Percentiles rank a stretch among this genome's conserved stretches.
Conservation (phyloP, 2,797 vertebrate species). For the Coilia nasus region DNA sequence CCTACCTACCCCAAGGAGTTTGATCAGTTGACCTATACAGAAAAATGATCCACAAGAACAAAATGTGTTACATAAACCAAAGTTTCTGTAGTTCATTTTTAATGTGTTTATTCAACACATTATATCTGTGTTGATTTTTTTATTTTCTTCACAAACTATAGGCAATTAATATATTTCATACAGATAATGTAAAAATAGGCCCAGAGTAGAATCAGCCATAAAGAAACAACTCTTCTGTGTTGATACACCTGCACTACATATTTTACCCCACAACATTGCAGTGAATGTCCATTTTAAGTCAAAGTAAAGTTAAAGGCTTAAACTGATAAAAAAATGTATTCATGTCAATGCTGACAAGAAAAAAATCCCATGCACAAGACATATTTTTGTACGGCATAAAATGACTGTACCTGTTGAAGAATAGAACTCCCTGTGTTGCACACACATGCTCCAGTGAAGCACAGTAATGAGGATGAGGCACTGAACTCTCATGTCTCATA, state of each 20-base stretch:
- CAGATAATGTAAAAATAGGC: no score
- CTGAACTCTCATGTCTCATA: slow-evolving; percentile 21
- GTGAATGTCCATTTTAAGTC: neutral
- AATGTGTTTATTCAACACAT: neutral
- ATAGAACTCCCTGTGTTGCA: slow-evolving; percentile 49
- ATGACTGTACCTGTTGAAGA: slow-evolving; percentile 54
- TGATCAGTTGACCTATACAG: slow-evolving; percentile 50
- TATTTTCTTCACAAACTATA: neutral
- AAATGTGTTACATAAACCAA: neutral
- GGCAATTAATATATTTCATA: no score
- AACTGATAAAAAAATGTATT: neutral
- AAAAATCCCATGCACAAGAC: no score
- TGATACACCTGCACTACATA: no score
- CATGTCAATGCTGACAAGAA: neutral
- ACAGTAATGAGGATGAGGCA: slow-evolving; percentile 34
- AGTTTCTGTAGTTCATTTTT: neutral
- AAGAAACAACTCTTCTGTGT: no score
- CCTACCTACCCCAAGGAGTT: slow-evolving; percentile 40
- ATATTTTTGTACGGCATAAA: neutral
- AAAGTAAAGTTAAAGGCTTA: neutral
- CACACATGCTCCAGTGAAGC: slow-evolving; percentile 35
- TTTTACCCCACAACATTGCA: no score
- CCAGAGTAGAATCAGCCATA: no score
- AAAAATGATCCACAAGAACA: neutral
- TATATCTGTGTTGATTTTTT: neutral